Evolutionary conservation across 1,140 invertebrate species (phyloP).

Genomic region (Drosophila tsacasi): DNA sequence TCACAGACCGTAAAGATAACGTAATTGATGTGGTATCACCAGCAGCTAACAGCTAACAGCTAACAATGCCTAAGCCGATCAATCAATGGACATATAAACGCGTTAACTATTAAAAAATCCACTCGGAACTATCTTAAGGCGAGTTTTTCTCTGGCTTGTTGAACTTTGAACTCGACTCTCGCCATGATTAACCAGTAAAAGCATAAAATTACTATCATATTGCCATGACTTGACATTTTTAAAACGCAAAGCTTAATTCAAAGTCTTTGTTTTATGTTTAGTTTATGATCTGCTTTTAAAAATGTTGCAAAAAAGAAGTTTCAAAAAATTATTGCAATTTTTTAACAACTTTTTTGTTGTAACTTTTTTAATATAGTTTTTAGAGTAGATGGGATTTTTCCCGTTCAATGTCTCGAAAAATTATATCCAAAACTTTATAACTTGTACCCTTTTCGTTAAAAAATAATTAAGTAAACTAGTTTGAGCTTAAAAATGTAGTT

Average conservation of each 20-base stretch:
- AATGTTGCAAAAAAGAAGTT: not conserved
- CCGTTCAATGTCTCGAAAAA: not conserved
- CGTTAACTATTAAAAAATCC: not conserved
- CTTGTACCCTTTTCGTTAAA: not conserved
- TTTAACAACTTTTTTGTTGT: not conserved
- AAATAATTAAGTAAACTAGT: not conserved
- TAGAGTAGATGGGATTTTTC: not conserved
- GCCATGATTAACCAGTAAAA: slow-evolving; percentile 1
- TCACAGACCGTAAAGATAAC: slow-evolving; percentile 37
- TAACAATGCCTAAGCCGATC: slow-evolving; percentile 9
- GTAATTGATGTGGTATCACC: slow-evolving; percentile 19
- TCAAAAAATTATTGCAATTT: not conserved
- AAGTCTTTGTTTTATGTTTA: not conserved
- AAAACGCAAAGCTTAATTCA: not conserved
- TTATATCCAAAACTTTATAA: not conserved
- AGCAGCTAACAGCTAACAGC: slow-evolving; percentile 2
- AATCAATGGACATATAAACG: slow-evolving; percentile 9
- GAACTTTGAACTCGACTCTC: not conserved
- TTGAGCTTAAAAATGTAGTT: not conserved
- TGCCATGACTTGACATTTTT: not conserved
- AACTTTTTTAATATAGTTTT: not conserved
- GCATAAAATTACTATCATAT: not conserved
- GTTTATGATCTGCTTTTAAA: not conserved
- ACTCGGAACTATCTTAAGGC: not conserved
- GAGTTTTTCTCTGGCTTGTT: not conserved